phyloP scores from a whole-genome alignment of 2,797 vertebrate genomes.

The Petrocephalus schoutedeni region DNA sequence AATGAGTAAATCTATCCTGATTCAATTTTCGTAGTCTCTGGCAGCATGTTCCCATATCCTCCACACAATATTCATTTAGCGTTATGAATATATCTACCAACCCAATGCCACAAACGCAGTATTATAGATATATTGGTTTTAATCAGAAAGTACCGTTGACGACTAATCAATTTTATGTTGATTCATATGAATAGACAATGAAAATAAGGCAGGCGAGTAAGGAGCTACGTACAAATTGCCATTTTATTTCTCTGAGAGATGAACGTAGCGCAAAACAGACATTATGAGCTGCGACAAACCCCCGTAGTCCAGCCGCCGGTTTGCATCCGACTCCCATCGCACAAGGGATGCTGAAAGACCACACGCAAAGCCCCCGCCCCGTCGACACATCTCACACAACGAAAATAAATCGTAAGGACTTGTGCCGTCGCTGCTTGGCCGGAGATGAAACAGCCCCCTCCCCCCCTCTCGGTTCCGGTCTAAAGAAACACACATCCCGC shows the following conservation, averaged over 20 bases:
- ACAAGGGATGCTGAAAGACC: neutral
- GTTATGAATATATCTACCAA: slow-evolving; percentile 10
- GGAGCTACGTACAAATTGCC: neutral
- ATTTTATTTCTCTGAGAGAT: neutral
- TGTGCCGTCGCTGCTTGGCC: neutral
- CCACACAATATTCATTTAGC: neutral
- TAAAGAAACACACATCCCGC: neutral
- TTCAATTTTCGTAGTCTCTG: slow-evolving; percentile 8
- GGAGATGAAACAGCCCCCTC: neutral
- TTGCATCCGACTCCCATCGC: neutral
- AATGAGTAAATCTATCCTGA: neutral
- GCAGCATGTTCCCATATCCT: neutral
- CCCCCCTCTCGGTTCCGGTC: neutral
- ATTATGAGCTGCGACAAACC: neutral
- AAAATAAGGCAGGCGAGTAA: neutral
- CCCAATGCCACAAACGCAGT: neutral
- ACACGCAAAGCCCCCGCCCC: neutral
- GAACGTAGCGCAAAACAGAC: neutral
- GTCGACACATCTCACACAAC: neutral
- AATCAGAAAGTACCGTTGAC: neutral
- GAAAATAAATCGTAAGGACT: neutral
- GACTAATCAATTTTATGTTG: neutral
- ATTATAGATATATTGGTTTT: neutral
- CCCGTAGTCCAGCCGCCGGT: neutral
- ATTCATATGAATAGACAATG: slow-evolving; percentile 1